Evolutionary conservation across 2,797 vertebrate genomes (phyloP), one percentile per base, ranked within the genome.

Genomic region (Aphelocoma californica): DNA sequence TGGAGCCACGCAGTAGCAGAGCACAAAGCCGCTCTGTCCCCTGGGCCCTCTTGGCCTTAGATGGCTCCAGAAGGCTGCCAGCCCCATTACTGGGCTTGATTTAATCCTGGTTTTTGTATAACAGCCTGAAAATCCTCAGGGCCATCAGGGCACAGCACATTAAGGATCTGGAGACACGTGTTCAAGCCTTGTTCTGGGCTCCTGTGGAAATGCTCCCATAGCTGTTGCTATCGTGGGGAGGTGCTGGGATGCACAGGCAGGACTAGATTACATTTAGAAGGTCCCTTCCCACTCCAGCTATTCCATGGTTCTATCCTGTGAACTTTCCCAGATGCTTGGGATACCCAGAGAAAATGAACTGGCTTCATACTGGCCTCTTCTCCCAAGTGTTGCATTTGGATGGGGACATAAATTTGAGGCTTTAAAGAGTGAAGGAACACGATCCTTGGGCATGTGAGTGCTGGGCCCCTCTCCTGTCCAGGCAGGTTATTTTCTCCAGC

Each of bases 21-120:
- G 70, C 74, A 57, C 65, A 92, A 75, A 92, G 81, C 78, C 9
- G 3, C 31, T 50, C 50, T 90, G 85, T 80, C 79, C 67, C 64
- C 3, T 13, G 40, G 57, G 86, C 25, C 53, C 40, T 72, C 47
- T n/a, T 82, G 79, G 56, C 73, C 89, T 71, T 4, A 60, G 88
- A 64, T 32, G 65, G 72, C 83, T 91, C 23, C 82, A 78, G 81
- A 54, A 83, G 61, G 73, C 84, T 95, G 77, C 85, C 88, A 81
- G 53, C 73, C 65, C 73, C 5, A 0, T 81, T 24, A 2, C 69
- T 5, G 18, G 40, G 23, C 20, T 81, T 71, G 66, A 57, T 92
- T 74, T 90, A 94, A 88, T 81, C 88, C 73, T 18, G 58, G 45
- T 10, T 81, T 92, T 92, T 61, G 65, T 12, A 5, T 58, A 67